Evolutionary conservation across 2,888 invertebrate species (phyloP).

Genomic region (Eilema depressum): DNA sequence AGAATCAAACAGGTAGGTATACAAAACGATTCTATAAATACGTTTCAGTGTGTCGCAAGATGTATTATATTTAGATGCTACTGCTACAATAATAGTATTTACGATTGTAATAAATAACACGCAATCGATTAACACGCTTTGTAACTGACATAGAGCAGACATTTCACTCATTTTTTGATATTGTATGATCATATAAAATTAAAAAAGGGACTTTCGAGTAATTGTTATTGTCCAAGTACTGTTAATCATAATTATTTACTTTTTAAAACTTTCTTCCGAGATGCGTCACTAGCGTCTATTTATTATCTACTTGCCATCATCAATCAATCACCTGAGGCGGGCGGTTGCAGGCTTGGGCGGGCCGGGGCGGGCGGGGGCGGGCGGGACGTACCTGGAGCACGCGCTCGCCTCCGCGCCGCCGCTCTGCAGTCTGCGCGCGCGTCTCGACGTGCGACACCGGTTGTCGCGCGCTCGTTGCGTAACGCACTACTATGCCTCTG

Average conservation of each 20-base stretch:
- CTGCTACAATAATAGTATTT: slow-evolving; percentile 32
- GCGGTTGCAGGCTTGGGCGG: slow-evolving; percentile 53
- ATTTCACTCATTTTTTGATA: background rate
- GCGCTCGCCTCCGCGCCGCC: slow-evolving; percentile 47
- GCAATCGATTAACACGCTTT: slow-evolving; percentile 23
- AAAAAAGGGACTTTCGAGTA: no score
- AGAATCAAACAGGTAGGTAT: slow-evolving; percentile 40
- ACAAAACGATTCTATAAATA: slow-evolving; percentile 50
- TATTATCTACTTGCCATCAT: slow-evolving; percentile 75
- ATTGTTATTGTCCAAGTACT: background rate
- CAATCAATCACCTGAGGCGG: slow-evolving; percentile 79
- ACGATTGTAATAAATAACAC: slow-evolving; percentile 33
- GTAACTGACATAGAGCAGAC: background rate
- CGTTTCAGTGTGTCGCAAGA: slow-evolving; percentile 46
- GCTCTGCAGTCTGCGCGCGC: slow-evolving; percentile 70
- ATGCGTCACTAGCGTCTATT: slow-evolving; percentile 68
- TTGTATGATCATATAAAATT: background rate
- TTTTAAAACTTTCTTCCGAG: slow-evolving; percentile 63
- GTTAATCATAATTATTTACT: background rate
- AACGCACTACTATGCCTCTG: slow-evolving; percentile 87
- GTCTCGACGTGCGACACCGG: slow-evolving; percentile 58
- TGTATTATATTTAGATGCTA: slow-evolving; percentile 48
- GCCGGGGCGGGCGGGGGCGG: slow-evolving; percentile 56
- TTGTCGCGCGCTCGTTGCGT: slow-evolving; percentile 56
- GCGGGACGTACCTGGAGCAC: slow-evolving; percentile 62